These are phyloP conservation scores for Yponomeuta plumbellus DNA, from an alignment of 2,888 invertebrate genomes.

Conservation along the genomic window DNA sequence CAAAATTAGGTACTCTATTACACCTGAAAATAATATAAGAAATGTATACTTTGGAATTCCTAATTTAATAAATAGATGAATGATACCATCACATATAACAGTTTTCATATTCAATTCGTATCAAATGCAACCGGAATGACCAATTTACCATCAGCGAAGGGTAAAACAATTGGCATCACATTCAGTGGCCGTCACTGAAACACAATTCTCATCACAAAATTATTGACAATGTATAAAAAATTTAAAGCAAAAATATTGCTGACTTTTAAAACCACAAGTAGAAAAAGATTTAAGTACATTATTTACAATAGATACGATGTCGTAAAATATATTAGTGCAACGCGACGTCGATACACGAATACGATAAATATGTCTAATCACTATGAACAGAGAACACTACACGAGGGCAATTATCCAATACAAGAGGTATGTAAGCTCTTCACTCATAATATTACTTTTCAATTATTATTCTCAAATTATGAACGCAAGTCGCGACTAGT, in stretches of 20 bases:
- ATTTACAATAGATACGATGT: slow-evolving; percentile 50
- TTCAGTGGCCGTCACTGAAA: background rate
- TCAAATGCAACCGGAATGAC: slow-evolving; percentile 17
- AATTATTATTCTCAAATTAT: background rate
- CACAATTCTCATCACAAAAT: slow-evolving; percentile 6
- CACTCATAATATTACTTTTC: background rate
- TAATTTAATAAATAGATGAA: background rate
- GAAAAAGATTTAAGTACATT: slow-evolving; percentile 48
- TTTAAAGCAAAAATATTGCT: slow-evolving; percentile 31
- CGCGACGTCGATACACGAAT: slow-evolving; percentile 29
- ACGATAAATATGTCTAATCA: slow-evolving; percentile 36
- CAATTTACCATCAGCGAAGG: background rate
- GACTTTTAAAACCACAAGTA: slow-evolving; percentile 46
- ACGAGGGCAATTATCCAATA: background rate
- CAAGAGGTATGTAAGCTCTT: slow-evolving; percentile 4
- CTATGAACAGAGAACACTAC: background rate
- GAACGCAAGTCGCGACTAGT: background rate
- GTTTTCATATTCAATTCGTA: background rate
- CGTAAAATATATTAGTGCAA: slow-evolving; percentile 43
- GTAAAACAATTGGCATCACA: slow-evolving; percentile 4
- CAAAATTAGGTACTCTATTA: slow-evolving; percentile 4
- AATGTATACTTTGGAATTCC: background rate
- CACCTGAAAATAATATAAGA: slow-evolving; percentile 1
- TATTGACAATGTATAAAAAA: background rate
- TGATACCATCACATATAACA: slow-evolving; percentile 1